These are phyloP conservation scores for Antennarius maculatus DNA, from an alignment of 2,797 vertebrate species.

Conservation along the genomic window DNA sequence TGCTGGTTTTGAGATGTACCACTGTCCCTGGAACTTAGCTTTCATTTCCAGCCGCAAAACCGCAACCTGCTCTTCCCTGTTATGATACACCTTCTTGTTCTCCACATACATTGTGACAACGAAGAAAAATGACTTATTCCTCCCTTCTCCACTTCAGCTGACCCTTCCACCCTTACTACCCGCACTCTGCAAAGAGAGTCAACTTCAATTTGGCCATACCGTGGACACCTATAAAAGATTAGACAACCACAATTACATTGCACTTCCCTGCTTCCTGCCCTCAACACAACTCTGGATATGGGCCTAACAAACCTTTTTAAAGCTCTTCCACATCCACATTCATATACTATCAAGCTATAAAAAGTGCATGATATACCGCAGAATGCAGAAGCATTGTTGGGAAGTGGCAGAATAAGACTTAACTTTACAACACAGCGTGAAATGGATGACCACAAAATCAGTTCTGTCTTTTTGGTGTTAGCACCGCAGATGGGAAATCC, in stretches of 20 bases:
- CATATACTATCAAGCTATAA: slow-evolving; percentile 56
- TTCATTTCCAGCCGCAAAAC: slow-evolving; percentile 55
- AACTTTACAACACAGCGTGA: slow-evolving; percentile 66
- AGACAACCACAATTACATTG: slow-evolving; percentile 80
- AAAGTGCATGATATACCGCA: slow-evolving; percentile 40
- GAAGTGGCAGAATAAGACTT: slow-evolving; percentile 53
- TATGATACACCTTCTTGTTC: slow-evolving; percentile 56
- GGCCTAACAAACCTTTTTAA: slow-evolving; percentile 43
- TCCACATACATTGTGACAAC: slow-evolving; percentile 79
- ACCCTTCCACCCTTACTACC: slow-evolving; percentile 65
- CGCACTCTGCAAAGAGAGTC: slow-evolving; percentile 66
- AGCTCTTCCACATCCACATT: slow-evolving; percentile 61
- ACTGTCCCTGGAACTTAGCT: slow-evolving; percentile 37
- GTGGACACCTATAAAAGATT: slow-evolving; percentile 77
- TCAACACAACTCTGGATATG: slow-evolving; percentile 39
- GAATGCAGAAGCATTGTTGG: slow-evolving; percentile 31
- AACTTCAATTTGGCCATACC: slow-evolving; percentile 75
- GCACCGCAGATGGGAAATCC: slow-evolving; percentile 38
- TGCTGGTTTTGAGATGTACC: slow-evolving; percentile 35
- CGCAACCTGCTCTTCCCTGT: slow-evolving; percentile 63
- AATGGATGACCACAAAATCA: slow-evolving; percentile 64
- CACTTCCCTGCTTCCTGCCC: slow-evolving; percentile 59
- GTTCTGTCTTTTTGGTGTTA: slow-evolving; percentile 42
- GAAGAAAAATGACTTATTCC: slow-evolving; percentile 78
- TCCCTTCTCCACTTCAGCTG: slow-evolving; percentile 67